Conservation (phyloP, 2,113 vertebrate genomes). For the Labeo catla region DNA sequence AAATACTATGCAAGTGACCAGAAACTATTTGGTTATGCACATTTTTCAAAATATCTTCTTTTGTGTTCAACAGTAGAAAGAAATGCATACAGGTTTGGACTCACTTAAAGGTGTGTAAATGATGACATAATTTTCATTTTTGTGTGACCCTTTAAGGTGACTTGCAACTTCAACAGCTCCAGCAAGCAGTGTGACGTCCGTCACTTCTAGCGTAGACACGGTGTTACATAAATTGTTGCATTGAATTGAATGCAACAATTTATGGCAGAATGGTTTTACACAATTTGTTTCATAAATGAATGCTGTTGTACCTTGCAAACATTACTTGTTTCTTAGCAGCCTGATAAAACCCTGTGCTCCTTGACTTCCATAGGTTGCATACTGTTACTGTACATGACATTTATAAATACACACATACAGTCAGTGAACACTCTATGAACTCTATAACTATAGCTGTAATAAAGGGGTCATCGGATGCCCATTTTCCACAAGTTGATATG, state of each 20-base stretch:
- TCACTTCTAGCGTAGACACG: neutral
- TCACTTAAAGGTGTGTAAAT: neutral
- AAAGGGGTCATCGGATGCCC: no score
- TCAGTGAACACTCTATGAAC: neutral
- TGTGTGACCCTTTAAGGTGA: slow-evolving; percentile 6
- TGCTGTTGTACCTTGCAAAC: neutral
- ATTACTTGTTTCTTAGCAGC: neutral
- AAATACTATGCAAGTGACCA: no score
- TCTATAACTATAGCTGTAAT: neutral
- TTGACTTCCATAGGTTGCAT: neutral
- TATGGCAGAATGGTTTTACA: neutral
- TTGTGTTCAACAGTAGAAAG: no score
- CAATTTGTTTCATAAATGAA: neutral
- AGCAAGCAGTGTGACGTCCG: neutral
- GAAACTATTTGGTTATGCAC: no score
- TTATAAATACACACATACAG: neutral
- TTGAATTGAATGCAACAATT: neutral
- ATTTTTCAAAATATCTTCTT: no score
- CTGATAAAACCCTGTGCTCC: neutral
- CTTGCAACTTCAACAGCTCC: neutral
- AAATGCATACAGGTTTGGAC: no score
- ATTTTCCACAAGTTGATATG: no score
- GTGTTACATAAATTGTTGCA: slow-evolving; percentile 7
- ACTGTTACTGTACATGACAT: neutral
- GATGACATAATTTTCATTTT: neutral